Conservation (phyloP, 1,140 invertebrate species). For the Piezodorus guildinii region DNA sequence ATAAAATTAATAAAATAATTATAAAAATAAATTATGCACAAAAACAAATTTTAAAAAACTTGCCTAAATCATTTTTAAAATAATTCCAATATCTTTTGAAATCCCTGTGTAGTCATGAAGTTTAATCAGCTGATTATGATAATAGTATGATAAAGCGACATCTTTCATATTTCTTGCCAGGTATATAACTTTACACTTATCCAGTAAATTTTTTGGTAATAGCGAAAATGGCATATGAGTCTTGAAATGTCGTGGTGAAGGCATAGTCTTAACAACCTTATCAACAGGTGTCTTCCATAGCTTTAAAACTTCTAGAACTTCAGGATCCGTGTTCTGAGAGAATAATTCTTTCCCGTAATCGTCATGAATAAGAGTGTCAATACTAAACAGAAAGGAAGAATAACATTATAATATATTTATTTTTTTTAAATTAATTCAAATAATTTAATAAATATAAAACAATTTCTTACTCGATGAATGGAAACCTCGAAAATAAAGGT, state of each 20-base stretch:
- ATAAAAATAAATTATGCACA: no score
- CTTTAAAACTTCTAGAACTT: slow-evolving; percentile 4
- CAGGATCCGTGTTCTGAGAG: slow-evolving; percentile 14
- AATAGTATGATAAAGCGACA: slow-evolving; percentile 71
- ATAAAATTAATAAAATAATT: no score
- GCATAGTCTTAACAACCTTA: slow-evolving; percentile 31
- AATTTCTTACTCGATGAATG: slow-evolving; percentile 54
- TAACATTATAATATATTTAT: no score
- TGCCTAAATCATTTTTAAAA: slow-evolving; percentile 55
- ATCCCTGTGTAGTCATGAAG: slow-evolving; percentile 60
- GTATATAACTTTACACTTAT: slow-evolving; percentile 44
- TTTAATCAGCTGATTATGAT: slow-evolving; percentile 57
- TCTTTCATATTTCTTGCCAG: slow-evolving; percentile 76
- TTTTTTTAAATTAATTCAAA: no score
- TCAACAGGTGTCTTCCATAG: slow-evolving; percentile 21
- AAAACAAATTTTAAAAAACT: slow-evolving; percentile 15
- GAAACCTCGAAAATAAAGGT: slow-evolving; percentile 46
- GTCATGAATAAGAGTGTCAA: slow-evolving; percentile 19
- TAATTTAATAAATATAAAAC: no score
- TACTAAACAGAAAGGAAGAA: slow-evolving; percentile 15
- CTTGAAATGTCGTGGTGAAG: slow-evolving; percentile 50
- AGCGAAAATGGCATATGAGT: slow-evolving; percentile 48
- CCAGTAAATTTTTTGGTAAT: slow-evolving; percentile 47
- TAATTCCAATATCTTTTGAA: slow-evolving; percentile 65
- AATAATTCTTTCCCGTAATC: slow-evolving; percentile 20